Conservation (phyloP, 2,888 invertebrate genomes). For the Drosophila gaucha region DNA sequence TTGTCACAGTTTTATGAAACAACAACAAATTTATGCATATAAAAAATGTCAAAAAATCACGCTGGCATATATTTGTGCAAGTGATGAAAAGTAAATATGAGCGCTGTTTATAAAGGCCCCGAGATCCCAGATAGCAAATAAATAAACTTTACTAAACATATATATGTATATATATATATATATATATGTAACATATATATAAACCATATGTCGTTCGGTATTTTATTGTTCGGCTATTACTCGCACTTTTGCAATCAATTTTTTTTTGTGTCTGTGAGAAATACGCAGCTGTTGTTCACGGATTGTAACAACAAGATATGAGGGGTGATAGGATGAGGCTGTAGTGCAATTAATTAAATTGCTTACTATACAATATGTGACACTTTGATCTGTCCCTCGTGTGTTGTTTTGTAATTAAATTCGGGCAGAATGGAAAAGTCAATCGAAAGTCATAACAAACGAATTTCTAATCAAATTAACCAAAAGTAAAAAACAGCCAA, state of each 20-base stretch:
- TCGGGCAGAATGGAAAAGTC: background rate
- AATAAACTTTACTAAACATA: slow-evolving; percentile 17
- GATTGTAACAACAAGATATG: slow-evolving; percentile 13
- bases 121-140: slow-evolving; percentile 32
- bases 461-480: slow-evolving; percentile 51
- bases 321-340: background rate
- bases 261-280: slow-evolving; percentile 47
- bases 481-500: slow-evolving; percentile 1
- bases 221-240: slow-evolving; percentile 44
- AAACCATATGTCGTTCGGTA: slow-evolving; percentile 25
- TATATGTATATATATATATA: background rate
- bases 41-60: slow-evolving; percentile 27
- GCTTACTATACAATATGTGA: slow-evolving; percentile 16
- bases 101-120: slow-evolving; percentile 32
- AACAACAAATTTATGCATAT: slow-evolving; percentile 15
- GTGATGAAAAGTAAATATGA: slow-evolving; percentile 62
- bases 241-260: slow-evolving; percentile 24
- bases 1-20: background rate
- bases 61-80: slow-evolving; percentile 64
- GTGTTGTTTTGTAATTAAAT: slow-evolving; percentile 20
- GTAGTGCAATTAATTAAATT: slow-evolving; percentile 38
- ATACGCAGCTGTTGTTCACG: slow-evolving; percentile 60
- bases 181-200: background rate
- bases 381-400: background rate
- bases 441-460: slow-evolving; percentile 17